phyloP scores from a whole-genome alignment of 2,888 invertebrate species.

The Stegophylla sp. region DNA sequence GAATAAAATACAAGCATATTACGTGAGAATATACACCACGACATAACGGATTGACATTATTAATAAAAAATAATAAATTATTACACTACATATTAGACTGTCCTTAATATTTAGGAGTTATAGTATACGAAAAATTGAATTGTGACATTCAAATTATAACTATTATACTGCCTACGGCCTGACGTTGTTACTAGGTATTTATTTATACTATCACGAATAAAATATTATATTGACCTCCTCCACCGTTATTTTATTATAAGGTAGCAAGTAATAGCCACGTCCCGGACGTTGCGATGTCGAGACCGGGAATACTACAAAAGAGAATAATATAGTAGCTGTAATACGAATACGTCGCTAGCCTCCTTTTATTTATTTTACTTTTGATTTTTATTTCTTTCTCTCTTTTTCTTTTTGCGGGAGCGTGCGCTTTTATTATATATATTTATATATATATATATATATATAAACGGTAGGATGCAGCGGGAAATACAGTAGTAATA shows the following conservation, averaged over 20 bases:
- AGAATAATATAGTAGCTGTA: constrained; percentile 57
- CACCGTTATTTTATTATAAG: constrained; percentile 51
- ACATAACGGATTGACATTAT: neutral
- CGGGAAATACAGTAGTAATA: constrained; percentile 47
- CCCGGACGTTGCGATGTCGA: constrained; percentile 43
- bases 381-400: constrained; percentile 56
- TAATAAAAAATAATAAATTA: constrained; percentile 2
- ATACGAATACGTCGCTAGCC: constrained; percentile 57
- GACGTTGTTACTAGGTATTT: constrained; percentile 32
- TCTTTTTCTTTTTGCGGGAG: constrained; percentile 38
- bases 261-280: constrained; percentile 50
- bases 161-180: constrained; percentile 12
- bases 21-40: neutral
- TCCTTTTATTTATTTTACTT: constrained; percentile 57
- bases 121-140: constrained; percentile 18
- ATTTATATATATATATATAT: constrained; percentile 7
- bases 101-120: neutral
- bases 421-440: constrained; percentile 34
- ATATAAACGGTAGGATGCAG: constrained; percentile 36
- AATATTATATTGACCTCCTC: constrained; percentile 53
- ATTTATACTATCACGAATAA: constrained; percentile 43
- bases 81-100: neutral
- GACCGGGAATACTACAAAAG: constrained; percentile 53
- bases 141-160: constrained; percentile 12
- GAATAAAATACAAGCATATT: neutral